Evolutionary conservation across 2,888 invertebrate species (phyloP).

Genomic region (Chrysolina haemoptera): DNA sequence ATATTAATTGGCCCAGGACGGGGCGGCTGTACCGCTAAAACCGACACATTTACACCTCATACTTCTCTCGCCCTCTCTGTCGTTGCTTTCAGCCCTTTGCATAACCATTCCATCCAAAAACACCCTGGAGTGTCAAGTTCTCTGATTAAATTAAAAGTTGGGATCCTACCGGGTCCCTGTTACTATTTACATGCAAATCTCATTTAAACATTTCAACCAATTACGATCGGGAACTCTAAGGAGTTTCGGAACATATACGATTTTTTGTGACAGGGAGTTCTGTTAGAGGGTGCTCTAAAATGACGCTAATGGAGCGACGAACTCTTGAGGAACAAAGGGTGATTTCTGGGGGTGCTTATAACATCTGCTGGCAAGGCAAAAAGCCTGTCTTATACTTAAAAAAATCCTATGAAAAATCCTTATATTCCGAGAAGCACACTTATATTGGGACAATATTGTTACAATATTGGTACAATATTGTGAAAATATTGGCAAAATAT

Average conservation of each 20-base stretch:
- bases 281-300: too few species aligned
- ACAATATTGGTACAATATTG: too few species aligned
- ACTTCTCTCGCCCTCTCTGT: slow-evolving; percentile 61
- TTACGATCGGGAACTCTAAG: slow-evolving; percentile 53
- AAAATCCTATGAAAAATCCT: too few species aligned
- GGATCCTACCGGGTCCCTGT: slow-evolving; percentile 62
- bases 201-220: slow-evolving; percentile 68
- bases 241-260: slow-evolving; percentile 25
- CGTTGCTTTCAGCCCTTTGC: slow-evolving; percentile 56
- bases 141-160: slow-evolving; percentile 73
- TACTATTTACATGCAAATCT: slow-evolving; percentile 69
- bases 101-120: slow-evolving; percentile 66
- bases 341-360: too few species aligned
- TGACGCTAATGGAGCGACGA: too few species aligned
- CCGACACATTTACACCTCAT: slow-evolving; percentile 70
- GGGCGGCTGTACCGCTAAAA: slow-evolving; percentile 64
- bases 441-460: too few species aligned
- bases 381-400: too few species aligned
- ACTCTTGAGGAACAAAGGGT: too few species aligned
- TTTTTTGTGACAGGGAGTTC: background rate
- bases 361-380: too few species aligned
- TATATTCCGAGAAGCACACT: too few species aligned
- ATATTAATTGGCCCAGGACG: slow-evolving; percentile 68
- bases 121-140: slow-evolving; percentile 70
- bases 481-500: too few species aligned